These are phyloP conservation scores for Halocaridina rubra DNA, from an alignment of 2,888 invertebrate genomes.

Conservation along the genomic window DNA sequence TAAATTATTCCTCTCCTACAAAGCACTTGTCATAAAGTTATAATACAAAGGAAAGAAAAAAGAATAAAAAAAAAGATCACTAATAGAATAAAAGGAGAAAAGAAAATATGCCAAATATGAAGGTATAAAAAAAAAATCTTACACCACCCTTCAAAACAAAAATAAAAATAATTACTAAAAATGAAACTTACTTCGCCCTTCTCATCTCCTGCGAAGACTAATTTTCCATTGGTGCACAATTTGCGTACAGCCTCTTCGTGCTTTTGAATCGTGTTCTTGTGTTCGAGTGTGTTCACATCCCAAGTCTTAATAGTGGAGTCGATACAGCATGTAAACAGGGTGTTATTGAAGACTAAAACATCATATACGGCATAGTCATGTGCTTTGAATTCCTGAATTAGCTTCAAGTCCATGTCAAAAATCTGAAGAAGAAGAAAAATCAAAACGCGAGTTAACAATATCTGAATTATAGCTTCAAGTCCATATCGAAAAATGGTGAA, in stretches of 20 bases:
- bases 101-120: no score
- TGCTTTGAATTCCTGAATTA: constrained; percentile 71
- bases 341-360: constrained; percentile 72
- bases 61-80: no score
- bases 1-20: no score
- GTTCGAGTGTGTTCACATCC: constrained; percentile 66
- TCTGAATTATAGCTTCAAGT: no score
- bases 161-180: not conserved
- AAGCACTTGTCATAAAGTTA: no score
- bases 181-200: constrained; percentile 74
- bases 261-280: constrained; percentile 47
- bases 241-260: constrained; percentile 65
- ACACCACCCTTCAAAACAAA: no score
- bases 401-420: constrained; percentile 70
- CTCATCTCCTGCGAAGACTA: constrained; percentile 75
- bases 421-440: constrained; percentile 67
- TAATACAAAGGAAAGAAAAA: no score
- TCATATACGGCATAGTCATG: constrained; percentile 75
- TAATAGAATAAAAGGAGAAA: no score
- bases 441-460: no score
- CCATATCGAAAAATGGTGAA: not conserved
- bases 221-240: constrained; percentile 68
- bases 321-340: constrained; percentile 75
- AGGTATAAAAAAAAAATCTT: no score
- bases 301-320: constrained; percentile 76